These are phyloP conservation scores for Apocheima hispidaria DNA, from an alignment of 2,888 invertebrate genomes.

Conservation along the genomic window DNA sequence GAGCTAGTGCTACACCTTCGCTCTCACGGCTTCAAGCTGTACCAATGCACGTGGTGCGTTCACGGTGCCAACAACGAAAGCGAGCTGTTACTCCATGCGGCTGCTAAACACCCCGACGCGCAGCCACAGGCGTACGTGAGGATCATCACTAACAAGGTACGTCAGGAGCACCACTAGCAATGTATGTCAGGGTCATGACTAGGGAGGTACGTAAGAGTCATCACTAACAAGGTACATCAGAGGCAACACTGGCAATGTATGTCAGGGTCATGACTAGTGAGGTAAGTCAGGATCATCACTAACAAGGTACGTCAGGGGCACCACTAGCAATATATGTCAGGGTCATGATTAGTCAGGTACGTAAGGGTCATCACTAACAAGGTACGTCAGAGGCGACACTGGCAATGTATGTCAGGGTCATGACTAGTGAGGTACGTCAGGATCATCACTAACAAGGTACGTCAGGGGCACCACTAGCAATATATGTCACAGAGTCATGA, in stretches of 20 bases:
- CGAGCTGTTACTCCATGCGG: conserved; percentile 69
- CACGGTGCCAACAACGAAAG: conserved; percentile 69
- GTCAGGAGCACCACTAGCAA: conserved; percentile 4
- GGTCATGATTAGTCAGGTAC: too few species aligned
- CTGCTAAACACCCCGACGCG: conserved; percentile 71
- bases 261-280: too few species aligned
- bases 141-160: conserved; percentile 69
- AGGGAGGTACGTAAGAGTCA: background rate
- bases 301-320: too few species aligned
- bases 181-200: conserved; percentile 9
- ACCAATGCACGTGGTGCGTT: conserved; percentile 79
- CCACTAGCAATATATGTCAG: too few species aligned
- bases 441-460: conserved; percentile 69
- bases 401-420: too few species aligned
- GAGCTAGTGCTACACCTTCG: conserved; percentile 70
- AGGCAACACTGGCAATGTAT: too few species aligned
- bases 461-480: conserved; percentile 4
- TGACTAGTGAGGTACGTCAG: conserved; percentile 58
- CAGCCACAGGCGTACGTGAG: conserved; percentile 76
- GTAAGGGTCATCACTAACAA: background rate
- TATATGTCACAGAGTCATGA: conserved; percentile 6
- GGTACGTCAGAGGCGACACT: too few species aligned
- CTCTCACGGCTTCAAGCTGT: conserved; percentile 72
- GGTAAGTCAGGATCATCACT: too few species aligned
- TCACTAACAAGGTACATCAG: background rate